phyloP scores from a whole-genome alignment of 2,113 vertebrate genomes.

The Aythya baeri region DNA sequence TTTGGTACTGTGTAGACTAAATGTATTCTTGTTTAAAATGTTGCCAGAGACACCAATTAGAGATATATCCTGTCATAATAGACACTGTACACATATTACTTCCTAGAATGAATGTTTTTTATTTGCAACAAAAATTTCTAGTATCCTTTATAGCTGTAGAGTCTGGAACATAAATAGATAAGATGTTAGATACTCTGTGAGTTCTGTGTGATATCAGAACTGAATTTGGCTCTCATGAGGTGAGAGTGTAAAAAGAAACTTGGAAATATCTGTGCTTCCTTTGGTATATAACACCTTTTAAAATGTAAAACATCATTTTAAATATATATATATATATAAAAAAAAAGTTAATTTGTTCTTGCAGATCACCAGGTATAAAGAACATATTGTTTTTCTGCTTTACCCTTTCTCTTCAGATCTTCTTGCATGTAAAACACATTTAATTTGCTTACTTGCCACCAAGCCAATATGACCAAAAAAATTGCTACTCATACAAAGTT shows the following conservation, averaged over 20 bases:
- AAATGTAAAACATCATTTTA: background rate
- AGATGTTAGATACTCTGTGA: background rate
- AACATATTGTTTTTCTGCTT: background rate
- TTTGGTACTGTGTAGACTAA: background rate
- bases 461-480: background rate
- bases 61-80: background rate
- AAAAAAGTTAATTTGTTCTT: background rate
- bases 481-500: background rate
- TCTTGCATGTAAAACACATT: background rate
- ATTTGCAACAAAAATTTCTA: background rate
- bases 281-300: background rate
- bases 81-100: background rate
- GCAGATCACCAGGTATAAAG: background rate
- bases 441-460: background rate
- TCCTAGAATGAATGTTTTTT: background rate
- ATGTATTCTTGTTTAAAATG: constrained; percentile 14
- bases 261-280: background rate
- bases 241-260: background rate
- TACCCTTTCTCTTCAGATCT: background rate
- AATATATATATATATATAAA: background rate
- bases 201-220: background rate
- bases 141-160: background rate
- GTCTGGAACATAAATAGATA: background rate
- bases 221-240: background rate
- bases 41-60: constrained; percentile 30